These are phyloP conservation scores for Pasiphila rectangulata DNA, from an alignment of 2,888 invertebrate genomes.

Conservation along the genomic window DNA sequence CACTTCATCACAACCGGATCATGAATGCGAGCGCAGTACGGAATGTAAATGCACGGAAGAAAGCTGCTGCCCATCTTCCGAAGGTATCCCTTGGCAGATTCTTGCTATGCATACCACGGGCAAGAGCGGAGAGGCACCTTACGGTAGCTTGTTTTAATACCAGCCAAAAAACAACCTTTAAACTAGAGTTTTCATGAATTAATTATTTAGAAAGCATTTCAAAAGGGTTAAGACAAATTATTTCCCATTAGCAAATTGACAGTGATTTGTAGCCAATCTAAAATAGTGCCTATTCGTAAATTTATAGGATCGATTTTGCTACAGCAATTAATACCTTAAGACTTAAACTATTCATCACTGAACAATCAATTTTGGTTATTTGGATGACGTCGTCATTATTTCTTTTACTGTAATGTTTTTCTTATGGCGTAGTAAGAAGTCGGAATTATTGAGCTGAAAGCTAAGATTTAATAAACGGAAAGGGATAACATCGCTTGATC, in stretches of 20 bases:
- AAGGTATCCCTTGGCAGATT: too few relatives aligned
- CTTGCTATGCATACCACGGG: too few relatives aligned
- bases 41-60: too few relatives aligned
- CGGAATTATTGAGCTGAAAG: too few relatives aligned
- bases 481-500: too few relatives aligned
- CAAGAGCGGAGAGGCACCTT: too few relatives aligned
- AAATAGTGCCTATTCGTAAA: conserved; percentile 34
- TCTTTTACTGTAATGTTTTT: background rate
- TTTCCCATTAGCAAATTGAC: conserved; percentile 33
- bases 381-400: background rate
- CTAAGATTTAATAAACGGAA: too few relatives aligned
- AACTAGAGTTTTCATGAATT: conserved; percentile 33
- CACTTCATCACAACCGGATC: too few relatives aligned
- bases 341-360: conserved; percentile 6
- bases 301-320: conserved; percentile 29
- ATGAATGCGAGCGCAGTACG: too few relatives aligned
- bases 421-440: background rate
- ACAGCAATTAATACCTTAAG: conserved; percentile 17
- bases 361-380: conserved; percentile 3
- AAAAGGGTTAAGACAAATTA: conserved; percentile 37
- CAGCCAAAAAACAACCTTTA: conserved; percentile 1
- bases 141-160: too few relatives aligned
- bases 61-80: too few relatives aligned
- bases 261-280: conserved; percentile 37
- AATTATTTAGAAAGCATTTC: conserved; percentile 34